These are phyloP conservation scores for Drosophila austrosaltans DNA, from an alignment of 2,888 invertebrate genomes.

Conservation along the genomic window DNA sequence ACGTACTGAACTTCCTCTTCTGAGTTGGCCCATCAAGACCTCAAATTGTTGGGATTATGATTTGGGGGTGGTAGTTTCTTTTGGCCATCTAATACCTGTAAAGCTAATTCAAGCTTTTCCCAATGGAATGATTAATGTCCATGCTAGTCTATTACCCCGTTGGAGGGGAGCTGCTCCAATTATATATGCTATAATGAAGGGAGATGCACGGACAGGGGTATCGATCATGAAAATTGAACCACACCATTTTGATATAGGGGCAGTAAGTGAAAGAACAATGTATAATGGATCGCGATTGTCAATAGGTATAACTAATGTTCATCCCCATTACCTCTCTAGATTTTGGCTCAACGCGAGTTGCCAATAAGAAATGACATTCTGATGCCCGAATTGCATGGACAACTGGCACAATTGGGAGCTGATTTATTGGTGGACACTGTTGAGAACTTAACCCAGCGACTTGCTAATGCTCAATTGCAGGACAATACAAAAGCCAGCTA, in stretches of 20 bases:
- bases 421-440: conserved; percentile 87
- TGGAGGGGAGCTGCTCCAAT: conserved; percentile 98
- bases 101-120: conserved; percentile 90
- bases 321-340: conserved; percentile 49
- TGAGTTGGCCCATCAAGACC: conserved; percentile 87
- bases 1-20: conserved; percentile 85
- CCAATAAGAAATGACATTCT: conserved; percentile 85
- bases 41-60: conserved; percentile 86
- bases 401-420: conserved; percentile 88
- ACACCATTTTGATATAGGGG: conserved; percentile 91
- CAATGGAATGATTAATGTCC: conserved; percentile 96
- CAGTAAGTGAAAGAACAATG: conserved; percentile 76
- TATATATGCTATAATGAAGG: conserved; percentile 92
- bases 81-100: conserved; percentile 94
- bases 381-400: conserved; percentile 87
- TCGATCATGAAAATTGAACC: conserved; percentile 94
- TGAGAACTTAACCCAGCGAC: conserved; percentile 85
- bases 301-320: neutral
- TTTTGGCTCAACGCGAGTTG: conserved; percentile 85
- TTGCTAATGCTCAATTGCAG: conserved; percentile 87
- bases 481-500: conserved; percentile 86
- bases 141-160: conserved; percentile 94
- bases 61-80: conserved; percentile 95
- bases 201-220: conserved; percentile 92
- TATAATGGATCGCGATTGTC: neutral